phyloP scores from a whole-genome alignment of 2,113 vertebrate species.

The Tachysurus fulvidraco region DNA sequence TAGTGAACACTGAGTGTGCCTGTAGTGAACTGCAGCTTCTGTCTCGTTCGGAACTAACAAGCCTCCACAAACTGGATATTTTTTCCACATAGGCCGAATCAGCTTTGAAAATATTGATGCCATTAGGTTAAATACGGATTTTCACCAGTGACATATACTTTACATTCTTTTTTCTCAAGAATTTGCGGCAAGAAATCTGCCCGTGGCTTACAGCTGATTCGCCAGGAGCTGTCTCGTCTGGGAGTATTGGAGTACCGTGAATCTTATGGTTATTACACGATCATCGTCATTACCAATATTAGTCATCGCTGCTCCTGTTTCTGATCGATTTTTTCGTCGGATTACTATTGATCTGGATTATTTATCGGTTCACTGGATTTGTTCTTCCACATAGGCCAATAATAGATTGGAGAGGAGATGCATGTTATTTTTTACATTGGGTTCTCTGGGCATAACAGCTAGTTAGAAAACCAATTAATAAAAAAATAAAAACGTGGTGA shows the following conservation, averaged over 20 bases:
- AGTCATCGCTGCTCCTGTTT: constrained; percentile 42
- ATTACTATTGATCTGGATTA: constrained; percentile 57
- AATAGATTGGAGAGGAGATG: constrained; percentile 32
- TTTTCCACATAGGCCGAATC: neutral
- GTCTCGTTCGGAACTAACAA: constrained; percentile 51
- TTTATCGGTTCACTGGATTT: constrained; percentile 50
- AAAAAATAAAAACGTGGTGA: constrained; percentile 40
- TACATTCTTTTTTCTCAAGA: constrained; percentile 51
- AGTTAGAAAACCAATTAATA: constrained; percentile 44
- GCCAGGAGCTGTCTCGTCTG: constrained; percentile 41
- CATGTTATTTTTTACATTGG: neutral
- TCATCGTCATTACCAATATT: constrained; percentile 19
- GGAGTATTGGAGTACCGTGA: constrained; percentile 66
- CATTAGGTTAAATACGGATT: constrained; percentile 21
- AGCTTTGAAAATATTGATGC: constrained; percentile 48
- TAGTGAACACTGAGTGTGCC: constrained; percentile 73
- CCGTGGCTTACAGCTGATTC: constrained; percentile 14
- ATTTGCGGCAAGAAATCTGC: constrained; percentile 61
- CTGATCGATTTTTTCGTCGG: constrained; percentile 58
- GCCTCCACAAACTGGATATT: constrained; percentile 59
- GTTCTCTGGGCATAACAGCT: neutral
- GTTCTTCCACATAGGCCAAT: constrained; percentile 55
- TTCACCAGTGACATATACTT: constrained; percentile 56
- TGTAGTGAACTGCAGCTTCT: constrained; percentile 67
- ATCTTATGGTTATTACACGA: constrained; percentile 59